phyloP scores from a whole-genome alignment of 92 coral and sea anemone species.

The Zoanthus sansibaricus region DNA sequence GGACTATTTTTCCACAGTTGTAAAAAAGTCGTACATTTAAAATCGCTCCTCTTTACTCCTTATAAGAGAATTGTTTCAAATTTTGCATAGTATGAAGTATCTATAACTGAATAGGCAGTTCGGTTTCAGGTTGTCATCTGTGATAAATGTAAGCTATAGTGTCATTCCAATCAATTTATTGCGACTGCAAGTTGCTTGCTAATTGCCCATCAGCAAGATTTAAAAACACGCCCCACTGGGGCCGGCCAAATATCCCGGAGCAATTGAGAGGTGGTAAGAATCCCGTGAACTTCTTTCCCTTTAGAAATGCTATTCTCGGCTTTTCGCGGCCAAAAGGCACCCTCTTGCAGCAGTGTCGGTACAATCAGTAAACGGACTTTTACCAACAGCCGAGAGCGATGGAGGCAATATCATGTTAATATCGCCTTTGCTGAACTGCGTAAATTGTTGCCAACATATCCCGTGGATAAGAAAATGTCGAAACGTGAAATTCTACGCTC shows the following conservation, averaged over 20 bases:
- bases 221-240: not conserved
- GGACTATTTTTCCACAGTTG: not conserved
- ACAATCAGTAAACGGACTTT: slow-evolving; percentile 53
- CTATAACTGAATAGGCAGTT: not conserved
- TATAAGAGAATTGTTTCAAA: not conserved
- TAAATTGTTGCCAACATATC: slow-evolving; percentile 81
- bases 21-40: not conserved
- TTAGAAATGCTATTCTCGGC: slow-evolving; percentile 21
- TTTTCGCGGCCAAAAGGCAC: slow-evolving; percentile 19
- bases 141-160: slow-evolving; percentile 15
- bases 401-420: slow-evolving; percentile 89
- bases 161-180: slow-evolving; percentile 46
- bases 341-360: not conserved
- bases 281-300: not conserved
- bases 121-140: slow-evolving; percentile 12
- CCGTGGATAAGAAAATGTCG: slow-evolving; percentile 83
- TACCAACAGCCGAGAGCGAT: slow-evolving; percentile 87
- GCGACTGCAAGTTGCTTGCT: slow-evolving; percentile 15
- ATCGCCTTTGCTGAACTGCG: slow-evolving; percentile 86
- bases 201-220: slow-evolving; percentile 27
- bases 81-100: not conserved
- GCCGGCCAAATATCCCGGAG: not conserved
- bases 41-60: not conserved
- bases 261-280: not conserved
- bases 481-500: slow-evolving; percentile 84